Evolutionary conservation across 2,113 vertebrate species (phyloP), one percentile per base, ranked within the genome.

Genomic region (Girardinichthys multiradiatus): DNA sequence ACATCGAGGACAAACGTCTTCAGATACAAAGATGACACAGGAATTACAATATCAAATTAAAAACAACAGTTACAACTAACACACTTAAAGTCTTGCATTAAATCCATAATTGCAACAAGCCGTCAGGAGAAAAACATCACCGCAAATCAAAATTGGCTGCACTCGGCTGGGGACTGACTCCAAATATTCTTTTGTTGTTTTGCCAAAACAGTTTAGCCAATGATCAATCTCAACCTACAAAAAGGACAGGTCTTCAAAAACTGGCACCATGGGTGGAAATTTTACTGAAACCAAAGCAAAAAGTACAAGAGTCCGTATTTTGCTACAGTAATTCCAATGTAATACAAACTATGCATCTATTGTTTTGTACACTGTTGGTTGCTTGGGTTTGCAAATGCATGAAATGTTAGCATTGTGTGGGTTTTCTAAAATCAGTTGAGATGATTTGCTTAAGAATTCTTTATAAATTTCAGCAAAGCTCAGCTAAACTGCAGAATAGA

Each of bases 81-180:
- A 78, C 71, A 68, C 61, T 78, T 63, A 72, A 63, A 78, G 75
- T 79, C 77, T 83, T 83, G 73, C 78, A 87, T 70, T 73, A 82
- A 57, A 87, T 85, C 72, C 66, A 86, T 92, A 94, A 94, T 92
- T 91, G 90, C 86, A 90, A 91, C 90, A 93, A 93, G 91, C 88
- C 91, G 90, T 86, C 80, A 86, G 84, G 79, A 86, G 81, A 81
- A 89, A 91, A 80, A 93, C 87, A 88, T 90, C 88, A 91, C 86
- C 74, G 81, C 87, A 91, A 90, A 93, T 90, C 89, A 88, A 85
- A 92, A 90, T 88, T 82, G 81, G 87, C 90, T 89, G 88, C 28
- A 90, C 86, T 87, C 89, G 48, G 91, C 87, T 91, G 90, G 92
- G 91, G 92, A 93, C 92, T 37, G 78, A 86, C 79, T 84, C 70